Conservation (phyloP, 2,797 vertebrate species). For the Anguilla pacifica region DNA sequence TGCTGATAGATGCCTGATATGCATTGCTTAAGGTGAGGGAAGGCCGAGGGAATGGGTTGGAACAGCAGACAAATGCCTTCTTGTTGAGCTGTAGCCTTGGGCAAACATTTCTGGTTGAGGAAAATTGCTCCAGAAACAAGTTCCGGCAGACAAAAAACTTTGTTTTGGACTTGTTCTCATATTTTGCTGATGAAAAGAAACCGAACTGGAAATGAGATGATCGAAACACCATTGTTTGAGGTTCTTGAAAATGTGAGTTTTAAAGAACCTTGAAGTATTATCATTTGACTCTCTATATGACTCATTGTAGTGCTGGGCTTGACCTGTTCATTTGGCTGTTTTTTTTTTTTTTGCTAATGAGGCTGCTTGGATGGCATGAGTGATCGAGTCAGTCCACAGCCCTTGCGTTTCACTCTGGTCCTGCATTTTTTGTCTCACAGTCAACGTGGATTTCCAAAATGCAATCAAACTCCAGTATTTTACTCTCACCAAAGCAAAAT, state of each 20-base stretch:
- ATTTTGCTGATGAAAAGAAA: background rate
- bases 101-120: background rate
- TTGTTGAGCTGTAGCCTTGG: background rate
- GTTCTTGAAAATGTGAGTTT: background rate
- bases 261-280: background rate
- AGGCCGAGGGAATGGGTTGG: background rate
- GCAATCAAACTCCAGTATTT: background rate
- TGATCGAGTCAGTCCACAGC: background rate
- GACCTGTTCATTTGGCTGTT: background rate
- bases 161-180: background rate
- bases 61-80: background rate
- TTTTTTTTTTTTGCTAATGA: background rate
- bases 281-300: background rate
- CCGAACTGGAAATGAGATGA: background rate
- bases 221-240: background rate
- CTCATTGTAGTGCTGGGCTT: background rate
- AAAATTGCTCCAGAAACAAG: background rate
- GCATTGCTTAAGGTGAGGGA: background rate
- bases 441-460: background rate
- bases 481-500: background rate
- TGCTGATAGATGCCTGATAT: slow-evolving; percentile 14
- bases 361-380: background rate
- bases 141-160: background rate
- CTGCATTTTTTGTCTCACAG: background rate
- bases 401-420: background rate